These are phyloP conservation scores for Emydoidea blandingii DNA, from an alignment of 2,797 vertebrate genomes.

Conservation along the genomic window DNA sequence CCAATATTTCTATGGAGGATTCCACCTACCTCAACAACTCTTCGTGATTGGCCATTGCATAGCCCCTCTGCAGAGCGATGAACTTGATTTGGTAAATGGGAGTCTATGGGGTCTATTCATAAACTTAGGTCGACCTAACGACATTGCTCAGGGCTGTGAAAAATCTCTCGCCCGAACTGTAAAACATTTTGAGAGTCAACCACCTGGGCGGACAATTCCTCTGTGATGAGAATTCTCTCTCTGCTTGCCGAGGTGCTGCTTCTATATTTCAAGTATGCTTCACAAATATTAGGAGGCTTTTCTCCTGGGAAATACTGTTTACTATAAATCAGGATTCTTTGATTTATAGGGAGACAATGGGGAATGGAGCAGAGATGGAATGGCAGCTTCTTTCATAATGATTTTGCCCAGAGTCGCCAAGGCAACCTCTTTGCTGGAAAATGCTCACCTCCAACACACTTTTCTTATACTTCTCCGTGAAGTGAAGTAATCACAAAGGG, in stretches of 20 bases:
- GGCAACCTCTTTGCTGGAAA: neutral
- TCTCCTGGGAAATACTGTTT: neutral
- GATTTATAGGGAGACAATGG: neutral
- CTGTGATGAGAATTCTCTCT: neutral
- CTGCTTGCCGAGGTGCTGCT: neutral
- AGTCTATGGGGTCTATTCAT: neutral
- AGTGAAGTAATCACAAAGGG: neutral
- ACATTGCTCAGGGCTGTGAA: neutral
- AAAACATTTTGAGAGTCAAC: neutral
- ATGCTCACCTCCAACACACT: neutral
- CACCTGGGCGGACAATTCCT: neutral
- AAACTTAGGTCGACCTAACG: neutral
- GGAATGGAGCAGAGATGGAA: neutral
- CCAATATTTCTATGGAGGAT: neutral
- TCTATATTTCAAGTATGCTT: neutral
- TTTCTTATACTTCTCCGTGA: neutral
- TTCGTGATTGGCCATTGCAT: neutral
- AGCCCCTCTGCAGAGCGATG: neutral
- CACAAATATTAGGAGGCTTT: neutral
- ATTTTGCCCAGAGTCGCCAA: neutral
- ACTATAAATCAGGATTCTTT: neutral
- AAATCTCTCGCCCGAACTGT: neutral
- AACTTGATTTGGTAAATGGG: neutral
- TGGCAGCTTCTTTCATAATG: neutral
- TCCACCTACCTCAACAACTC: neutral